Conservation (phyloP, 2,113 vertebrate genomes). For the Archocentrus centrarchus region DNA sequence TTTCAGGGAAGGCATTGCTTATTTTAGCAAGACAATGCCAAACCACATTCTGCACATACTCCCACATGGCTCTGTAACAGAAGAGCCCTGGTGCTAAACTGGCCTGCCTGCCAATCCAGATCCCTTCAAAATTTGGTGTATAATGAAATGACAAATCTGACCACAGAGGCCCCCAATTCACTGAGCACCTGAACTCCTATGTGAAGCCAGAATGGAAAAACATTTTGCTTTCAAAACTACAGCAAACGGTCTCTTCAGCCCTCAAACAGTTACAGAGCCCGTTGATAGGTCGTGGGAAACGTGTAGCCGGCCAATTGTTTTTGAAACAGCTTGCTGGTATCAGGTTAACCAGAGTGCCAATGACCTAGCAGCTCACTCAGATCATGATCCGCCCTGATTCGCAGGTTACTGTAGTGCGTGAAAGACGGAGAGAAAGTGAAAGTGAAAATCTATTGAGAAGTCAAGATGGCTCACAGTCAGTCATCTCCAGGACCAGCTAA, state of each 20-base stretch:
- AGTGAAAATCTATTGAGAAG: background rate
- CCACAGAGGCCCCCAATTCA: background rate
- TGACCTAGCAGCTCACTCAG: background rate
- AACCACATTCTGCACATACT: background rate
- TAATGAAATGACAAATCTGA: background rate
- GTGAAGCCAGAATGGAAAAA: background rate
- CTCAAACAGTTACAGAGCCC: background rate
- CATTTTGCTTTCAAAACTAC: background rate
- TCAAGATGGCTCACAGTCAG: background rate
- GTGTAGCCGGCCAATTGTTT: background rate
- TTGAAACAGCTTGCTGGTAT: background rate
- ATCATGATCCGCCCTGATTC: background rate
- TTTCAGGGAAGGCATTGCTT: background rate
- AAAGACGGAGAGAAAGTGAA: background rate
- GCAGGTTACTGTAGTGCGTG: background rate
- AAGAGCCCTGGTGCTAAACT: background rate
- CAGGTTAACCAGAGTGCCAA: background rate
- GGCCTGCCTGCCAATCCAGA: too few species aligned
- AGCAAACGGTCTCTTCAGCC: background rate
- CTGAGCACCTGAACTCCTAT: background rate
- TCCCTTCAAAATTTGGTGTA: background rate
- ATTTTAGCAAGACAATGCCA: background rate
- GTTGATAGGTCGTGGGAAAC: background rate
- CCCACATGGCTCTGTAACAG: background rate
- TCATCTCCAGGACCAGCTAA: background rate